A percentile compares a stretch with the other conserved stretches of the same genome.
These are phyloP conservation scores for Patiria pectinifera DNA, from an alignment of 53 echinoderm and acorn worm genomes.

Conservation along the genomic window DNA sequence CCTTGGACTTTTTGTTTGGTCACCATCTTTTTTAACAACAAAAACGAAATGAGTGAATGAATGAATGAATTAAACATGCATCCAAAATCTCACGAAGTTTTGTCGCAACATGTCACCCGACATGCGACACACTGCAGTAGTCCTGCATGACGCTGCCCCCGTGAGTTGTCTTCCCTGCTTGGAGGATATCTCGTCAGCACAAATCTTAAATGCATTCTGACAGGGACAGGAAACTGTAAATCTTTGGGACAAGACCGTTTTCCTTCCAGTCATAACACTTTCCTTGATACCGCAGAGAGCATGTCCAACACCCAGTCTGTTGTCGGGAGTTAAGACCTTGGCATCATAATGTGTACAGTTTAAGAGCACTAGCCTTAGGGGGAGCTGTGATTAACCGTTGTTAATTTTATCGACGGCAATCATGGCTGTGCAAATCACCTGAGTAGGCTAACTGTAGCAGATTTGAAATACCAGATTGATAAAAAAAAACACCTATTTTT, in stretches of 20 bases:
- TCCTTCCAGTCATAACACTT: slow-evolving; percentile 30
- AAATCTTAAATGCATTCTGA: slow-evolving; percentile 25
- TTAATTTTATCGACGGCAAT: not conserved
- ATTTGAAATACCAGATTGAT: too few species aligned
- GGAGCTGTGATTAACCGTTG: not conserved
- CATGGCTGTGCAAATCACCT: not conserved
- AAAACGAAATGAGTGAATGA: too few species aligned
- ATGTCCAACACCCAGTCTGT: not conserved
- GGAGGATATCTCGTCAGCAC: slow-evolving; percentile 4
- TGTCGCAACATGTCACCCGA: too few species aligned
- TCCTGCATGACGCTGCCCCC: not conserved
- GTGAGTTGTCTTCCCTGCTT: not conserved
- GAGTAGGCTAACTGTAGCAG: too few species aligned
- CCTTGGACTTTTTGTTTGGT: too few species aligned
- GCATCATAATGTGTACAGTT: not conserved
- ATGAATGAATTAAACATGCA: too few species aligned
- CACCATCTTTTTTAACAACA: too few species aligned
- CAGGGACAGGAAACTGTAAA: slow-evolving; percentile 54
- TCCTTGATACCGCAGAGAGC: slow-evolving; percentile 25
- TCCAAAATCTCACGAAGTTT: too few species aligned
- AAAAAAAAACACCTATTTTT: too few species aligned
- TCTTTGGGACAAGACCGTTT: slow-evolving; percentile 10
- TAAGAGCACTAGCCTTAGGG: not conserved
- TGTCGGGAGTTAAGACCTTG: not conserved
- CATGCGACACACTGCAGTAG: too few species aligned